A percentile compares a stretch with the other conserved stretches of the same genome.
Conservation (phyloP, 2,888 invertebrate genomes). For the Himalopsyche japonica region DNA sequence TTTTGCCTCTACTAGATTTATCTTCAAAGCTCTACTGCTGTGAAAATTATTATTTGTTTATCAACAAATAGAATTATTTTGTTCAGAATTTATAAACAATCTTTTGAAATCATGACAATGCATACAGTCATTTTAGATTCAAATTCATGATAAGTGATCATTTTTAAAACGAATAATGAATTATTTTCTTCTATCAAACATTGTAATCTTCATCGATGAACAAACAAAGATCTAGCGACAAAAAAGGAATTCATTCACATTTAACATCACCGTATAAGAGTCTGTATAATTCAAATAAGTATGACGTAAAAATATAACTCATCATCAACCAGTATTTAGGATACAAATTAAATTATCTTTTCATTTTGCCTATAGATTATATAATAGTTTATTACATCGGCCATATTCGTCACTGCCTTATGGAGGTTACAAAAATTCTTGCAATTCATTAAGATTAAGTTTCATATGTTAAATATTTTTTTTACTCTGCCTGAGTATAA, state of each 20-base stretch:
- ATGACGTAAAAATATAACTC: no score
- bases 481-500: no score
- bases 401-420: no score
- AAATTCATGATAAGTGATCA: background rate
- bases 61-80: background rate
- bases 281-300: background rate
- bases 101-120: background rate
- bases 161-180: background rate
- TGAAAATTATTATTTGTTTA: background rate
- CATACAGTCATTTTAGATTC: background rate
- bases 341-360: no score
- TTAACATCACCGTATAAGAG: background rate
- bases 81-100: background rate
- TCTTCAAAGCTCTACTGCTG: no score
- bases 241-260: background rate
- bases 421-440: no score
- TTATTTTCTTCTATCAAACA: background rate
- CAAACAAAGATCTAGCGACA: background rate
- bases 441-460: no score
- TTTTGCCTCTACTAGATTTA: no score
- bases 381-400: no score
- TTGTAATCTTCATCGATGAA: background rate
- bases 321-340: no score
- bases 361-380: no score
- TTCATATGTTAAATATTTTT: no score